Conservation (phyloP, 2,888 invertebrate species). For the Malthinus seriepunctatus region DNA sequence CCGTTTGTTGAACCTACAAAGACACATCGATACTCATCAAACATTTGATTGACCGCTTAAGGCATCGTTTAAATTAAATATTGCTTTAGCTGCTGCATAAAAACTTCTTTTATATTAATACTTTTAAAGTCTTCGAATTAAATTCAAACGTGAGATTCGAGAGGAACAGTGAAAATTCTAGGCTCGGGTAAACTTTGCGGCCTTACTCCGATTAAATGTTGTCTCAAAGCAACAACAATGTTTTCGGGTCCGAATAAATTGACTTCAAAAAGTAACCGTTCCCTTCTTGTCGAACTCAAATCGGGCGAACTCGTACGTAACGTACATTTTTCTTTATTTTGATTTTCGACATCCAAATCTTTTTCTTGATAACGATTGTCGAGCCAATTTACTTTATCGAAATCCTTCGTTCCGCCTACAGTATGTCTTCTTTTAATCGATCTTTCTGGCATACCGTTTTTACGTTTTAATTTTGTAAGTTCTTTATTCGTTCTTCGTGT, state of each 20-base stretch:
- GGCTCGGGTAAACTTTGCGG: constrained; percentile 60
- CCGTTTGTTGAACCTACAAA: too few species aligned
- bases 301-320: constrained; percentile 66
- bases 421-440: constrained; percentile 90
- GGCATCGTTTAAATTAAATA: constrained; percentile 5
- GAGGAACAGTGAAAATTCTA: constrained; percentile 60
- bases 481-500: constrained; percentile 56
- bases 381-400: constrained; percentile 65
- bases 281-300: constrained; percentile 55
- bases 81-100: not conserved
- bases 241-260: constrained; percentile 58
- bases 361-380: constrained; percentile 60
- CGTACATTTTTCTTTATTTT: constrained; percentile 58
- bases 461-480: constrained; percentile 69
- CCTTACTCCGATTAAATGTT: constrained; percentile 56
- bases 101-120: not conserved
- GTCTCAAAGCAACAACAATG: constrained; percentile 55
- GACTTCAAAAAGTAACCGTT: constrained; percentile 58
- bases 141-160: constrained; percentile 63
- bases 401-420: constrained; percentile 91
- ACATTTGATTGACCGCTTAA: not conserved
- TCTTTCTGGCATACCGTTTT: constrained; percentile 78
- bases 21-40: not conserved
- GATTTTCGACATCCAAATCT: constrained; percentile 45
- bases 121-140: too few species aligned